These are phyloP conservation scores for Bombycilla garrulus DNA, from an alignment of 2,113 vertebrate genomes.

Conservation along the genomic window DNA sequence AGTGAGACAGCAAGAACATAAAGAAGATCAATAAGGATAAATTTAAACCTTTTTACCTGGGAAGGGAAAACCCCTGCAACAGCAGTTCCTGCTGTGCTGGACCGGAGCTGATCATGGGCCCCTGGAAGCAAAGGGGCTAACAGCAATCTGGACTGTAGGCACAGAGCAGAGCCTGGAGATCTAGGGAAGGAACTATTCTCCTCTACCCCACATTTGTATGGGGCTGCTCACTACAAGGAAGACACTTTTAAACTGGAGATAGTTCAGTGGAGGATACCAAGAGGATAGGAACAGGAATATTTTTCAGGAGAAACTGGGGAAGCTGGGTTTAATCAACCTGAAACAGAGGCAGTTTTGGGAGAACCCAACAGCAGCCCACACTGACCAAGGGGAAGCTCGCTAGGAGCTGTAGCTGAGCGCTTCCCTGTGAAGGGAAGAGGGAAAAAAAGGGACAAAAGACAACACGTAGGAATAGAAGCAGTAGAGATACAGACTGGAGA, in stretches of 20 bases:
- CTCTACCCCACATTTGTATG: not conserved
- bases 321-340: not conserved
- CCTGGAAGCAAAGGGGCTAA: not conserved
- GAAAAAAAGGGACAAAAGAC: not conserved
- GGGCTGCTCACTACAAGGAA: not conserved
- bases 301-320: not conserved
- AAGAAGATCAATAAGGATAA: not conserved
- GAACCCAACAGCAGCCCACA: rapidly evolving
- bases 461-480: not conserved
- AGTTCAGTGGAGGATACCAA: not conserved
- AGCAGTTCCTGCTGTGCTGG: not conserved
- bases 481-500: not conserved
- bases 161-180: not conserved
- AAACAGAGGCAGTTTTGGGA: not conserved
- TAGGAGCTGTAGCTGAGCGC: not conserved
- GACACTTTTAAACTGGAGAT: not conserved
- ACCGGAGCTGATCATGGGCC: not conserved
- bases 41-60: not conserved
- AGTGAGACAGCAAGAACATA: not conserved
- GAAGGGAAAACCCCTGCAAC: not conserved
- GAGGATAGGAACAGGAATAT: rapidly evolving
- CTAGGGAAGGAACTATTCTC: not conserved
- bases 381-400: not conserved
- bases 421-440: not conserved
- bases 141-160: not conserved